These are phyloP conservation scores for Myanophis thanlyinensis DNA, from an alignment of 2,113 vertebrate species.

Conservation along the genomic window DNA sequence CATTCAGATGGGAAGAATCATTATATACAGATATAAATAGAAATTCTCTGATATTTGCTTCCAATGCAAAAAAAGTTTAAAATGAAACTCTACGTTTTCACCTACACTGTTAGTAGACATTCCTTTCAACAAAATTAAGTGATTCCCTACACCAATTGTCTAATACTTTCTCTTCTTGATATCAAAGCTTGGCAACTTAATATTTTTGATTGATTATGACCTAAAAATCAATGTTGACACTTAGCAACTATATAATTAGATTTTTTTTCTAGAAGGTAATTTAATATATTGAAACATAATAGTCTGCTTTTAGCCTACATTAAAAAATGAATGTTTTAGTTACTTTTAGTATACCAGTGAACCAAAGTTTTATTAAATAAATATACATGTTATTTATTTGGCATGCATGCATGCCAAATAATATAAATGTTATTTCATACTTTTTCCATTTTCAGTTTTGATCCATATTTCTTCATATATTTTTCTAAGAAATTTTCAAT, in stretches of 20 bases:
- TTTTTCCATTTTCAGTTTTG: background rate
- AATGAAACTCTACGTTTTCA: constrained; percentile 4
- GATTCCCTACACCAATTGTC: background rate
- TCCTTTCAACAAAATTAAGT: background rate
- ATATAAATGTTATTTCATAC: background rate
- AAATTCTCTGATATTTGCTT: constrained; percentile 18
- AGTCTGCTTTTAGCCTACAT: background rate
- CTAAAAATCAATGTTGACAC: background rate
- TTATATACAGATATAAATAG: constrained; percentile 30
- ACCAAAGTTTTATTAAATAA: background rate
- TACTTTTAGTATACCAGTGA: background rate
- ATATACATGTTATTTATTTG: background rate
- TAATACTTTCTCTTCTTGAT: background rate
- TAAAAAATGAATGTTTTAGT: background rate
- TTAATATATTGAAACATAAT: background rate
- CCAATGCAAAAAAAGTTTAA: background rate
- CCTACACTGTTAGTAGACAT: constrained; percentile 6
- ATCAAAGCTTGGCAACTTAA: background rate
- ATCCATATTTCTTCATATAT: background rate
- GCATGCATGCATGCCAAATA: background rate
- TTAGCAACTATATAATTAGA: background rate
- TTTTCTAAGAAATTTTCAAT: constrained; percentile 3
- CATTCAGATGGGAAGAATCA: constrained; percentile 51
- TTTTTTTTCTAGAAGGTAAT: background rate
- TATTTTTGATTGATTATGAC: background rate